These are phyloP conservation scores for Poicephalus meyeri DNA, from an alignment of 2,113 vertebrate genomes.

Conservation along the genomic window DNA sequence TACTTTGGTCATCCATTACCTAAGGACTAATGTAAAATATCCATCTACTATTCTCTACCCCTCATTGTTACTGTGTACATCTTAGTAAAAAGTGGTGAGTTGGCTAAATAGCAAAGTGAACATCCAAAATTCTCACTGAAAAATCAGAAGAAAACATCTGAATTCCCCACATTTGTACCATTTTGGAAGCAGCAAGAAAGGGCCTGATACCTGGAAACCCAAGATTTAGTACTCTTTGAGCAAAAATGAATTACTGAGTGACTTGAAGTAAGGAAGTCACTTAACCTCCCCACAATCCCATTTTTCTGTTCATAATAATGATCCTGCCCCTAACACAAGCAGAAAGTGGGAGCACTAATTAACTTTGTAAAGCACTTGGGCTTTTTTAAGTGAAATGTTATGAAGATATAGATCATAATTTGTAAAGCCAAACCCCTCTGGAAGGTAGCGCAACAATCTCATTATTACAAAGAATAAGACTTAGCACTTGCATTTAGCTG, in stretches of 20 bases:
- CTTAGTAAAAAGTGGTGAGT: accelerated
- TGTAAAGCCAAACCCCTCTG: not conserved
- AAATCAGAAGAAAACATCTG: not conserved
- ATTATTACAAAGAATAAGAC: not conserved
- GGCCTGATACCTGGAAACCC: not conserved
- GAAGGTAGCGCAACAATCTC: not conserved
- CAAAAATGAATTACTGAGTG: not conserved
- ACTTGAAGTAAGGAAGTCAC: not conserved
- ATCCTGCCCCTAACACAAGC: not conserved
- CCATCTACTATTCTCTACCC: accelerated
- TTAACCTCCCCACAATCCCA: not conserved
- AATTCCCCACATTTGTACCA: not conserved
- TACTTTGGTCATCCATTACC: not conserved
- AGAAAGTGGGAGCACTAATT: not conserved
- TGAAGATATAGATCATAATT: not conserved
- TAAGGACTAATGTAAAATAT: not conserved
- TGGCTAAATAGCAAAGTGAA: not conserved
- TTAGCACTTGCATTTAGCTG: not conserved
- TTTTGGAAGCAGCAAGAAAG: not conserved
- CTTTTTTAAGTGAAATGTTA: not conserved
- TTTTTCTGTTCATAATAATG: not conserved
- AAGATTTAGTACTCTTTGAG: not conserved
- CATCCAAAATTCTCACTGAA: not conserved
- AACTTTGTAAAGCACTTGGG: not conserved
- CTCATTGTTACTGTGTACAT: not conserved